phyloP scores from a whole-genome alignment of 1,140 invertebrate genomes.

The Harpegnathos saltator region DNA sequence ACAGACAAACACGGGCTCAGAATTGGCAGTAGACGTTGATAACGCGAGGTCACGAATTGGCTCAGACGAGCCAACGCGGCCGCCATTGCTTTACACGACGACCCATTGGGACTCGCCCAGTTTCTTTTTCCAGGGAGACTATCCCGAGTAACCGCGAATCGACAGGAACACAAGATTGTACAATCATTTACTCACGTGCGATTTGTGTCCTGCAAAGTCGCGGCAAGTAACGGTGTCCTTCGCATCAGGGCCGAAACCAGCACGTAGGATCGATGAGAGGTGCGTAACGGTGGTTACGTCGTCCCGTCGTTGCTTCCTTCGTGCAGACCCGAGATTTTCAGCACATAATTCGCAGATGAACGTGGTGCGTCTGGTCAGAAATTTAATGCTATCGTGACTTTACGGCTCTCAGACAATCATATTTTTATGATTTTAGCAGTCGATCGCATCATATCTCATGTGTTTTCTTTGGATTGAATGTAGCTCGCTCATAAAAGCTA shows the following conservation, averaged over 20 bases:
- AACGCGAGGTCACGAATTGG: conserved; percentile 42
- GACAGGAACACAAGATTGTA: neutral
- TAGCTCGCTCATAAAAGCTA: conserved; percentile 79
- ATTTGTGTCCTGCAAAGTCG: conserved; percentile 77
- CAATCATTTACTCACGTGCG: conserved; percentile 79
- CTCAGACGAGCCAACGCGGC: conserved; percentile 66
- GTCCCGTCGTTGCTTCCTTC: conserved; percentile 64
- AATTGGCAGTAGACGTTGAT: neutral
- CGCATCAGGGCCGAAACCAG: conserved; percentile 79
- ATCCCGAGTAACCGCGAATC: neutral
- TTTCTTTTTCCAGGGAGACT: conserved; percentile 50
- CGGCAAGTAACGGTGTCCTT: conserved; percentile 75
- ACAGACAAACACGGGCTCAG: neutral
- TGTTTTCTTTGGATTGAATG: conserved; percentile 81
- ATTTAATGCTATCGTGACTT: conserved; percentile 72
- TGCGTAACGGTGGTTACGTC: conserved; percentile 75
- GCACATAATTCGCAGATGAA: conserved; percentile 72
- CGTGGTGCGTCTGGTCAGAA: conserved; percentile 59
- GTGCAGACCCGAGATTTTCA: conserved; percentile 64
- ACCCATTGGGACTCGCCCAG: conserved; percentile 78
- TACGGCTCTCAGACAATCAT: conserved; percentile 77
- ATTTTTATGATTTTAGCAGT: conserved; percentile 75
- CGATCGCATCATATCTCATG: conserved; percentile 82
- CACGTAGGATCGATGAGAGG: conserved; percentile 70
- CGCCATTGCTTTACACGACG: conserved; percentile 75